Evolutionary conservation across 2,113 vertebrate genomes (phyloP).

Genomic region (Lepisosteus oculatus): DNA sequence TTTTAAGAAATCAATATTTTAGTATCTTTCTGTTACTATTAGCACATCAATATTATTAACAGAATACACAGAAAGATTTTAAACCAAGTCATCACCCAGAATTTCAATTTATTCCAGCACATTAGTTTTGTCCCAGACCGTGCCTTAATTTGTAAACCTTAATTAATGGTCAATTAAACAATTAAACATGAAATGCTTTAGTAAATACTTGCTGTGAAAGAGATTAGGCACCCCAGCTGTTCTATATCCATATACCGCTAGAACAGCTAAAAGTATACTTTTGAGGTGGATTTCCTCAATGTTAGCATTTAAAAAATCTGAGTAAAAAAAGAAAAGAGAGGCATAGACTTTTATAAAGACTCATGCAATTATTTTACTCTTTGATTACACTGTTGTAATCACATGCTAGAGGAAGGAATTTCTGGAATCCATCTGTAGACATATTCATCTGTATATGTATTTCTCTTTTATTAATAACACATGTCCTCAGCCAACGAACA

Average conservation of each 20-base stretch:
- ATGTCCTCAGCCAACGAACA: slow-evolving; percentile 31
- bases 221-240: slow-evolving; percentile 63
- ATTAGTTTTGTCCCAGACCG: no score
- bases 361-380: slow-evolving; percentile 29
- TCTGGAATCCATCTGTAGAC: slow-evolving; percentile 19
- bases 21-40: no score
- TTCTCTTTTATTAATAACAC: slow-evolving; percentile 51
- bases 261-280: slow-evolving; percentile 53
- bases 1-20: no score
- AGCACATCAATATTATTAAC: no score
- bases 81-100: no score
- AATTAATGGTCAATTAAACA: slow-evolving; percentile 65
- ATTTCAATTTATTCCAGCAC: no score
- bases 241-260: slow-evolving; percentile 45
- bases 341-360: slow-evolving; percentile 23
- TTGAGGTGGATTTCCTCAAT: slow-evolving; percentile 51
- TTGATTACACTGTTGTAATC: slow-evolving; percentile 50
- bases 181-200: slow-evolving; percentile 52
- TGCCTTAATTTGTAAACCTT: no score
- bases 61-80: no score
- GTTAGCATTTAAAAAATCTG: slow-evolving; percentile 58
- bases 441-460: slow-evolving; percentile 38
- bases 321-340: slow-evolving; percentile 8
- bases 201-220: slow-evolving; percentile 56
- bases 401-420: slow-evolving; percentile 31